Conservation (phyloP, 2,888 invertebrate species). For the Hydrotaea diabolus region DNA sequence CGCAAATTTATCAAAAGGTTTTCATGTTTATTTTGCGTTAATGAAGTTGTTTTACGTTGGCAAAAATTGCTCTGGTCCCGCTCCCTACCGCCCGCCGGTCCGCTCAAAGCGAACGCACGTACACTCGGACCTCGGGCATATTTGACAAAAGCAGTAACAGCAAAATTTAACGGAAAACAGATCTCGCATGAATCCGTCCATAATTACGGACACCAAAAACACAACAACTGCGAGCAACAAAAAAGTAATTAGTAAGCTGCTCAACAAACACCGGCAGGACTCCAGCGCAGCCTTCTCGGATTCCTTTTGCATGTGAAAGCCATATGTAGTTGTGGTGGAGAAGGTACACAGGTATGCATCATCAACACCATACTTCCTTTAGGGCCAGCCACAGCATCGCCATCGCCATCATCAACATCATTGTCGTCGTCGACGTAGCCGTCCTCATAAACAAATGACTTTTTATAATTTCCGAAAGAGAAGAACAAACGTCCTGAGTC, state of each 20-base stretch:
- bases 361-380: slow-evolving; percentile 20
- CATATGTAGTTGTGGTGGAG: slow-evolving; percentile 28
- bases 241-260: slow-evolving; percentile 67
- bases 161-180: slow-evolving; percentile 11
- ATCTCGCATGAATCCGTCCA: slow-evolving; percentile 7
- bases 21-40: slow-evolving; percentile 67
- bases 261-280: slow-evolving; percentile 31
- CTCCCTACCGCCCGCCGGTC: too few relatives aligned
- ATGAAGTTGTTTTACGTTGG: slow-evolving; percentile 68
- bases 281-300: neutral
- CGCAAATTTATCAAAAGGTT: slow-evolving; percentile 62
- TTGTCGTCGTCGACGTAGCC: neutral
- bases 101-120: slow-evolving; percentile 41
- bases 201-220: slow-evolving; percentile 18
- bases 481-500: slow-evolving; percentile 27
- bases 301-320: slow-evolving; percentile 58
- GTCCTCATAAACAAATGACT: slow-evolving; percentile 35
- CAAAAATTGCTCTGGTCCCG: slow-evolving; percentile 37
- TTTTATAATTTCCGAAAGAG: slow-evolving; percentile 22
- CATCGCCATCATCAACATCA: neutral
- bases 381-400: neutral
- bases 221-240: slow-evolving; percentile 42
- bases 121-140: slow-evolving; percentile 65
- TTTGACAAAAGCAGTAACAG: slow-evolving; percentile 31
- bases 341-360: neutral